A percentile compares a stretch with the other conserved stretches of the same genome.
Conservation (phyloP, 2,888 invertebrate species). For the Lochmaea crataegi region DNA sequence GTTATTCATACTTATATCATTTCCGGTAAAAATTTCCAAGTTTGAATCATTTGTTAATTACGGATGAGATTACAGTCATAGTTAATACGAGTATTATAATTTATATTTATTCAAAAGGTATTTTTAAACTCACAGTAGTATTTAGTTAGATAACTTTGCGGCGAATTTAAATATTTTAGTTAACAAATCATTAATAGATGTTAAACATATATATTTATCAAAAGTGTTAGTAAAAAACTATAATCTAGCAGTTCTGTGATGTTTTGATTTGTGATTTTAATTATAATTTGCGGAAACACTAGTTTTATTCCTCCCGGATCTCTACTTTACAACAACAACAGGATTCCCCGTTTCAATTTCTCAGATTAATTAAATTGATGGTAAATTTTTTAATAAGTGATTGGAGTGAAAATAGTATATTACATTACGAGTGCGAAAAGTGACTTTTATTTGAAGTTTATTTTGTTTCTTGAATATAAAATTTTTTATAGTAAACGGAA, state of each 20-base stretch:
- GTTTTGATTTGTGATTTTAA: neutral
- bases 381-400: too few species aligned
- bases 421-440: too few species aligned
- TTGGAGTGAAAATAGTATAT: too few species aligned
- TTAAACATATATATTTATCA: neutral
- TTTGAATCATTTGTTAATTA: slow-evolving; percentile 44
- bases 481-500: too few species aligned
- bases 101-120: neutral
- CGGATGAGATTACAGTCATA: slow-evolving; percentile 24
- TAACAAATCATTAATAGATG: neutral
- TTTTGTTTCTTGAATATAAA: too few species aligned
- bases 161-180: neutral
- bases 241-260: neutral
- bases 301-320: neutral
- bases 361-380: too few species aligned
- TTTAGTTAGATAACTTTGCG: neutral
- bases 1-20: slow-evolving; percentile 28
- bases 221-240: neutral
- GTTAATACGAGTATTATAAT: slow-evolving; percentile 29
- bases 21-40: slow-evolving; percentile 46
- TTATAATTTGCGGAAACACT: neutral
- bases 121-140: neutral
- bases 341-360: neutral
- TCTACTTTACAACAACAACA: neutral
- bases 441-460: too few species aligned